Evolutionary conservation across 2,113 vertebrate species (phyloP).

Genomic region (Petrocephalus microphthalmus): DNA sequence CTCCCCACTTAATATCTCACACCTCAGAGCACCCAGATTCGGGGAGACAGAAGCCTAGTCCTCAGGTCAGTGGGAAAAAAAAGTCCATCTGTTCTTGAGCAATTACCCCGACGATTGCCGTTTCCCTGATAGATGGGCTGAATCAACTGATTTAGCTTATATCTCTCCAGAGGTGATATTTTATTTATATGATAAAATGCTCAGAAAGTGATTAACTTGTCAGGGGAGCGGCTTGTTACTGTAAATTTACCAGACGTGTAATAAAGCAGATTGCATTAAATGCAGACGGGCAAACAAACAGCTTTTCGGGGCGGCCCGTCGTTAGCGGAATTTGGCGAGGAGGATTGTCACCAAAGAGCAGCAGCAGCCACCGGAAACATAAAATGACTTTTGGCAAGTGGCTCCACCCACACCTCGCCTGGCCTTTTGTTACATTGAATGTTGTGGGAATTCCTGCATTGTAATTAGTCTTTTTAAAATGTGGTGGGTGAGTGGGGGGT

Average conservation of each 20-base stretch:
- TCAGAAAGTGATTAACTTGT: conserved; percentile 70
- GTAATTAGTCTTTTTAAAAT: background rate
- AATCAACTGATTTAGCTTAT: conserved; percentile 60
- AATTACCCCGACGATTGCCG: conserved; percentile 35
- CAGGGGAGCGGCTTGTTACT: conserved; percentile 69
- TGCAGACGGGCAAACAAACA: conserved; percentile 72
- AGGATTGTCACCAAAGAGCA: conserved; percentile 33
- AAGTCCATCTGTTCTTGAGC: conserved; percentile 53
- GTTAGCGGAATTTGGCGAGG: conserved; percentile 60
- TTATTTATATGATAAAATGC: conserved; percentile 74
- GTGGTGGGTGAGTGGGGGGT: background rate
- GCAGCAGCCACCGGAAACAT: conserved; percentile 18
- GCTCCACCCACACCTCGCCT: background rate
- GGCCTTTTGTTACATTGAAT: background rate
- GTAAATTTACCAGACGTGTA: conserved; percentile 80
- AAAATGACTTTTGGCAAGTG: conserved; percentile 3
- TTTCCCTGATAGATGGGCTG: conserved; percentile 58
- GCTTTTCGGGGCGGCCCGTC: conserved; percentile 48
- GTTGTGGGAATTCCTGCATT: background rate
- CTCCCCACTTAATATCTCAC: conserved; percentile 28
- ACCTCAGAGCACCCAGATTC: conserved; percentile 30
- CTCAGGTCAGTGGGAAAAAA: conserved; percentile 42
- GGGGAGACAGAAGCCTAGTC: conserved; percentile 27
- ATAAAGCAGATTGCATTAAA: conserved; percentile 78
- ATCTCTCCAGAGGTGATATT: conserved; percentile 62